Evolutionary conservation across 2,113 vertebrate species (phyloP), one percentile per base, ranked within the genome.

Genomic region (Montifringilla adamsi): DNA sequence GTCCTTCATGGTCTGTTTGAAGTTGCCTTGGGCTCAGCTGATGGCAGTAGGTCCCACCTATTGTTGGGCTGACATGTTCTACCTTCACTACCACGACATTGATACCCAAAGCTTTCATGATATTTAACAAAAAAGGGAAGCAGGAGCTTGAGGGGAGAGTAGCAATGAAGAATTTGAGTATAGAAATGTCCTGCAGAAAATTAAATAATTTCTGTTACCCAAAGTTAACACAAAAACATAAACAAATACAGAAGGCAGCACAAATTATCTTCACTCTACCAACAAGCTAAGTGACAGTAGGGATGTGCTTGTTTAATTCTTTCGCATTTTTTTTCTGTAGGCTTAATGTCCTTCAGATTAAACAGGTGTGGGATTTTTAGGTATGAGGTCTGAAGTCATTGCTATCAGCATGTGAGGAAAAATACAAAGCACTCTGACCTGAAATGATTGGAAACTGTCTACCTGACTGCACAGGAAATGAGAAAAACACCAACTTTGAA

Each of bases 251-350:
- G 50, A 84, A 84, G 5, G 1, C 2, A 7, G 18, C 2, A 4
- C 10, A 21, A n/a, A 2, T 55, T 58, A 39, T 52, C 60, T 73
- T n/a, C 33, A n/a, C 4, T 50, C 28, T 52, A 35, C 43, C 58
- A 74, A 46, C 8, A 20, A 60, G 7, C 9, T n/a, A 69, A 60
- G 21, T 16, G 6, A 66, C 77, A 77, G 8, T 30, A 89, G 31
- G 22, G 13, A 64, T 21, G 73, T 92, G 49, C 22, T 93, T 97
- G 46, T 94, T 95, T 69, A 87, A 91, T 39, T 93, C 85, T 91
- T 91, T 91, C 53, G 84, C 21, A 62, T 94, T 89, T 95, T 95
- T 37, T 95, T 88, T 91, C 60, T 90, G 39, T 46, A 66, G 21
- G 11, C n/a, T 58, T 93, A 81, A 91, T 79, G n/a, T 68, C 55